Conservation (phyloP, 2,113 vertebrate species). For the Scalopus aquaticus region DNA sequence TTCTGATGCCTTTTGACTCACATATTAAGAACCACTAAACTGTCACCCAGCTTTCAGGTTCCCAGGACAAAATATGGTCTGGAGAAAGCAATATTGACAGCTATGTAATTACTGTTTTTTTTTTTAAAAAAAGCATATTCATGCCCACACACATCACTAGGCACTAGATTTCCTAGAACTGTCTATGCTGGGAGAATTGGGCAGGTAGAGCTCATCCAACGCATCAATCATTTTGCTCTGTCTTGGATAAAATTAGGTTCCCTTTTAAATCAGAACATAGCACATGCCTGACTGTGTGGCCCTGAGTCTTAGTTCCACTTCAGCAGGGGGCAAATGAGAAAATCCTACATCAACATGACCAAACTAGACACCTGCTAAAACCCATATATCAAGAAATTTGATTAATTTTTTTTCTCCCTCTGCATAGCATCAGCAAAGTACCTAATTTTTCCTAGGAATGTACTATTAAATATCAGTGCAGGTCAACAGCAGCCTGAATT, state of each 20-base stretch:
- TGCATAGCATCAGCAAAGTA: constrained; percentile 24
- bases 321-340: constrained; percentile 68
- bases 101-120: not conserved
- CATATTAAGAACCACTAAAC: not conserved
- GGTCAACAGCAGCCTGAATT: not conserved
- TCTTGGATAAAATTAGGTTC: not conserved
- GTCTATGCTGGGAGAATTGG: not conserved
- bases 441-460: constrained; percentile 57
- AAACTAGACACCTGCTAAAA: constrained; percentile 69
- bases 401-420: constrained; percentile 45
- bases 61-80: not conserved
- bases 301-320: constrained; percentile 64
- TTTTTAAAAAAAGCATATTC: not conserved
- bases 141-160: not conserved
- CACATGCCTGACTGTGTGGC: constrained; percentile 63
- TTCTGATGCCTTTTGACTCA: not conserved
- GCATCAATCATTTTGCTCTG: not conserved
- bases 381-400: constrained; percentile 62
- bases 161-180: not conserved
- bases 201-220: constrained; percentile 7
- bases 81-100: not conserved
- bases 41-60: not conserved
- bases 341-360: constrained; percentile 60
- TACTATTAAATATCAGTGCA: constrained; percentile 26
- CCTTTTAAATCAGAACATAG: constrained; percentile 9